Evolutionary conservation across 2,797 vertebrate genomes (phyloP).

Genomic region (Poeciliopsis presidionis): DNA sequence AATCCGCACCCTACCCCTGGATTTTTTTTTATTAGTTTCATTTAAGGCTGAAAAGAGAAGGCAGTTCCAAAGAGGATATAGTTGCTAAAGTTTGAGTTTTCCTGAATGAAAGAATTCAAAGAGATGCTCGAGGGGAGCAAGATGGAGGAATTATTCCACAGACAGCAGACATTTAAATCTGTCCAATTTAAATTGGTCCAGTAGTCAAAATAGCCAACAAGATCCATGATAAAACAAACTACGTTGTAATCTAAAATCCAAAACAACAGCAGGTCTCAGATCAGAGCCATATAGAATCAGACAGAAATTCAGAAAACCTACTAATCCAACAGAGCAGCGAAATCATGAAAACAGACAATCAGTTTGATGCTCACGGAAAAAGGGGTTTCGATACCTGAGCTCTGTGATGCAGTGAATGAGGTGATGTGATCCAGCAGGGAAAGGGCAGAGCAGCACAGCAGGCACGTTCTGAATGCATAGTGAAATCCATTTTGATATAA

Average conservation of each 20-base stretch:
- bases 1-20: neutral
- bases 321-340: neutral
- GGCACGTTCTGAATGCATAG: neutral
- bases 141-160: neutral
- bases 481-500: neutral
- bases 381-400: neutral
- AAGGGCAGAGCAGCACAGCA: neutral
- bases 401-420: neutral
- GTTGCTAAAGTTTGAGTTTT: neutral
- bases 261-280: neutral
- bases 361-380: neutral
- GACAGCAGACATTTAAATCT: neutral
- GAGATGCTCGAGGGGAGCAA: neutral
- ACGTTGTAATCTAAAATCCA: neutral
- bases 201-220: neutral
- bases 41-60: neutral
- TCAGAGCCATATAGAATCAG: neutral
- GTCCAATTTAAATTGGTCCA: neutral
- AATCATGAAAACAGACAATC: neutral
- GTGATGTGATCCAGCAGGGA: neutral
- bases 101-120: neutral
- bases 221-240: neutral
- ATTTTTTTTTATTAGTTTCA: neutral
- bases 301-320: neutral
- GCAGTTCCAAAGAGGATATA: neutral